phyloP scores from a whole-genome alignment of 2,888 invertebrate species.

The Ichneumoninae sp. region DNA sequence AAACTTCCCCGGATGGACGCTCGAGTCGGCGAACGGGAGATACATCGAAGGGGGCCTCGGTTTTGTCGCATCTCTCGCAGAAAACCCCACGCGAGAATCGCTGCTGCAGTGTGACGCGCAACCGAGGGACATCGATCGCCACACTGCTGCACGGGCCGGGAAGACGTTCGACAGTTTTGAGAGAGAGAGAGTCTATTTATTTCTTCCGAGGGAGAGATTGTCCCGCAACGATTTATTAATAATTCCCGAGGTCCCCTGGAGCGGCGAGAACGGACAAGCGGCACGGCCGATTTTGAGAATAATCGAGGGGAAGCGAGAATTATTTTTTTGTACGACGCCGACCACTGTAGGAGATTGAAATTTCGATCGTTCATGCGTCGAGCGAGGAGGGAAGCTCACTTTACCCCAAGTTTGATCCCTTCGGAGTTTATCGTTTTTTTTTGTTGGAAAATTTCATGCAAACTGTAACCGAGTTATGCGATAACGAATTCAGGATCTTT shows the following conservation, averaged over 20 bases:
- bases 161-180: constrained; percentile 54
- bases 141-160: constrained; percentile 41
- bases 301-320: not conserved
- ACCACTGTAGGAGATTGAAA: not conserved
- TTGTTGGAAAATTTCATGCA: not conserved
- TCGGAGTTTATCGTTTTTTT: not conserved
- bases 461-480: not conserved
- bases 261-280: not conserved
- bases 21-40: not conserved
- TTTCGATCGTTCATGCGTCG: not conserved
- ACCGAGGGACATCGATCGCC: constrained; percentile 70
- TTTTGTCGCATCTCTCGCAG: constrained; percentile 57
- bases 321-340: not conserved
- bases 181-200: constrained; percentile 54
- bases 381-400: not conserved
- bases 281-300: not conserved
- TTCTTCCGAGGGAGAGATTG: constrained; percentile 46
- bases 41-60: not conserved
- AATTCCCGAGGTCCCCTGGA: constrained; percentile 52
- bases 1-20: not conserved
- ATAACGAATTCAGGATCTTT: not conserved
- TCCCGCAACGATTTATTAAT: constrained; percentile 55
- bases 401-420: not conserved
- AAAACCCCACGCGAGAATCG: constrained; percentile 48
- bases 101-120: constrained; percentile 69